Base-by-base conservation (phyloP, 1,140 invertebrate genomes). In the Rhopalosiphum padi region DNA sequence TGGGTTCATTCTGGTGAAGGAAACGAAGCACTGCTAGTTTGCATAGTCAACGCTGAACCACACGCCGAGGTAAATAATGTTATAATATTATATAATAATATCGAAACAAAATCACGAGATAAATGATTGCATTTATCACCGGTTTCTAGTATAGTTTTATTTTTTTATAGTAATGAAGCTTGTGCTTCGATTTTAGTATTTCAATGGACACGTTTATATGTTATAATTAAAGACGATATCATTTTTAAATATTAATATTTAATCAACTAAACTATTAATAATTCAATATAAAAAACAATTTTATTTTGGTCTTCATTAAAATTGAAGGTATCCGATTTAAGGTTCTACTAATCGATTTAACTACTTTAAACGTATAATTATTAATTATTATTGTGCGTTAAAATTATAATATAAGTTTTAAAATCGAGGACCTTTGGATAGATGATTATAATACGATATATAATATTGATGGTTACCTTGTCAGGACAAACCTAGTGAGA, bases 1-100 rank as follows among this genome's bases (percentile, higher is more conserved):
- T 96, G 97, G 94, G 96, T 97, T 91, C 96, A 97, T 94, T 96
- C 96, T 21, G 96, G 96, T 7, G 96, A 97, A 95, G 96, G 96
- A 46, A 96, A 96, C 94, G 96, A 97, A 95, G 96, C 96, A 22
- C 96, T 97, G 94, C 95, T 97, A 55, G 96, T 97, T 77, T 97
- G 97, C 95, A 96, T 96, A 93, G 96, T 97, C 43, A 96, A 97
- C 95, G 96, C 96, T 55, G 96, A 97, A 95, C 96, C 96, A 94
- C 96, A 96, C 94, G 96, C 96, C 93, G 96, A 96, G 95, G 96
- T 97, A 96, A 89, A 89, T 89, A 55, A 22, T 43, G 30, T 30
- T 18, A 25, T 55, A 9, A 6, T 15, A 41, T 41, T 55, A 30
- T n/a, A n/a, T n/a, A n/a, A n/a, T 60, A 77, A 77, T n/a, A 77